Percentiles rank a stretch among this genome's conserved stretches.
Evolutionary conservation across 2,888 invertebrate species (phyloP).

Genomic region (Lomographa bimaculata): DNA sequence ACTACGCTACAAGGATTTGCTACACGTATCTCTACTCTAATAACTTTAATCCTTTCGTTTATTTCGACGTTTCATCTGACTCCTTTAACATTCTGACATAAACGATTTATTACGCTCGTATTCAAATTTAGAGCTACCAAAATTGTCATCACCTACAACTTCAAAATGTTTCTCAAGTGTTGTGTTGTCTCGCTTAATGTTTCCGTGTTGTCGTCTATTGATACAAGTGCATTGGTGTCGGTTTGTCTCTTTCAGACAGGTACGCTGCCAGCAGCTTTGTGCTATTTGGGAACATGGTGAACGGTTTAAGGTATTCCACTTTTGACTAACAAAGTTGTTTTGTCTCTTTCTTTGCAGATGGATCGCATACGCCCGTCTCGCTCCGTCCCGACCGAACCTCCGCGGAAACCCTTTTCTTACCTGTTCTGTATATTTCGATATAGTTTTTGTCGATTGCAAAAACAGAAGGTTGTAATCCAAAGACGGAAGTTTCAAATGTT

Average conservation of each 20-base stretch:
- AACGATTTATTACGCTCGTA: conserved; percentile 6
- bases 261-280: conserved; percentile 40
- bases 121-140: conserved; percentile 1
- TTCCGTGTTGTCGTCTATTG: conserved; percentile 45
- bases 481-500: conserved; percentile 30
- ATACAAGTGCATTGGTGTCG: conserved; percentile 55
- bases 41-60: conserved; percentile 16
- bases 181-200: conserved; percentile 35
- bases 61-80: conserved; percentile 15
- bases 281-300: conserved; percentile 50
- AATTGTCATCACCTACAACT: conserved; percentile 13
- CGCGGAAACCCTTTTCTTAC: conserved; percentile 39
- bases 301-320: conserved; percentile 51
- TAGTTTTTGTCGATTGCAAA: conserved; percentile 23
- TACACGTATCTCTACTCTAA: conserved; percentile 25
- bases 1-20: conserved; percentile 39
- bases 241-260: conserved; percentile 60
- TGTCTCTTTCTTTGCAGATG: conserved; percentile 80
- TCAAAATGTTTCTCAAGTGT: conserved; percentile 18
- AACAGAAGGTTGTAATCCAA: conserved; percentile 18
- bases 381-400: conserved; percentile 41
- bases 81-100: conserved; percentile 17
- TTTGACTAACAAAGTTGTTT: conserved; percentile 63
- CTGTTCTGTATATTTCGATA: conserved; percentile 34
- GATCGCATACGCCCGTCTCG: conserved; percentile 49